Base-by-base conservation (phyloP, 2,888 invertebrate genomes). In the Philereme vetulata region DNA sequence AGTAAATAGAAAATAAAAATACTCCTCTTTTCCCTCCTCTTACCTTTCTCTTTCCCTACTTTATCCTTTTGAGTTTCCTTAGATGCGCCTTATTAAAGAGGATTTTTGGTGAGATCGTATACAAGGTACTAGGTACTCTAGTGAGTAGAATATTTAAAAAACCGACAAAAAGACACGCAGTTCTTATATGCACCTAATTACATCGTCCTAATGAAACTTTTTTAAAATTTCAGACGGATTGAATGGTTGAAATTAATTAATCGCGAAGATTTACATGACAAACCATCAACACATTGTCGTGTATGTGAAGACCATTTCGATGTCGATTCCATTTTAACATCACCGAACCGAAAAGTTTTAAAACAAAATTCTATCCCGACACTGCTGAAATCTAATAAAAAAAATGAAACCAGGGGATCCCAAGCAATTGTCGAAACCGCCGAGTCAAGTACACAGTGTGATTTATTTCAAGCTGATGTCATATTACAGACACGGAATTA, bases 201-300 rank as follows among this genome's bases (percentile, higher is more conserved):
- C 21, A 21, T 21, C 21, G 2, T 21, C 21, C 21, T 21, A 21
- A 21, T 21, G 21, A 21, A 1, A 21, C 21, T 21, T 35, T 35
- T 35, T 2, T 35, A 6, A 2, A 2, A 35, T 11, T 40, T 40
- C 40, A 40, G 44, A 42, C n/a, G 44, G 5, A 38, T 11, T 5
- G 45, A 51, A 40, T 40, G 38, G 40, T 50, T 50, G 8, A 50
- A 11, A 35, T 10, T 35, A 10, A 48, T 48, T 4, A n/a, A 48
- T 10, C 35, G 48, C 5, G 48, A 48, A 10, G 48, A 48, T 10
- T 35, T 48, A 48, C 7, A 3, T 4, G 11, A 35, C 7, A 35
- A n/a, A 35, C 5, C 6, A 6, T n/a, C 35, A n/a, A 35, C 8
- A 6, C 48, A 36, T 35, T n/a, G 7, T 35, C 48, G 48, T n/a